A percentile compares a stretch with the other conserved stretches of the same genome.
Evolutionary conservation across 2,113 vertebrate genomes (phyloP).

Genomic region (Mesoclemmys tuberculata): DNA sequence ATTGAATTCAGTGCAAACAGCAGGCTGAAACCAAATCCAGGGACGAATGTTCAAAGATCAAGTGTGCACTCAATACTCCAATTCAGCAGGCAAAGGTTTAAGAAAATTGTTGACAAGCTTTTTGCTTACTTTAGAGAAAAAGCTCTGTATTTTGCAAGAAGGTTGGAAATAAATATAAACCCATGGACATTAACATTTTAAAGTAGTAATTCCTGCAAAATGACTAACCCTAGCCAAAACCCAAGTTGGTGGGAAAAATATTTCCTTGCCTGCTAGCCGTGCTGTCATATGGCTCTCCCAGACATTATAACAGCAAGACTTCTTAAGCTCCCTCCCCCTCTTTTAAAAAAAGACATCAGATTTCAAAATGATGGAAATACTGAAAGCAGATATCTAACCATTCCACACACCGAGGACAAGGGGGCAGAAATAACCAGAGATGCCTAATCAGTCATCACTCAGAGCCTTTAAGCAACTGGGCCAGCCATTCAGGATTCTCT

Average conservation of each 20-base stretch:
- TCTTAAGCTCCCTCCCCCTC: background rate
- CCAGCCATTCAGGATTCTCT: background rate
- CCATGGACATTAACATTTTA: background rate
- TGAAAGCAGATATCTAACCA: background rate
- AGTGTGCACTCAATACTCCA: slow-evolving; percentile 72
- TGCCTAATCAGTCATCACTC: background rate
- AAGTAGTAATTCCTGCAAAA: background rate
- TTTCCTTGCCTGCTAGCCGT: background rate
- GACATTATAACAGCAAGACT: background rate
- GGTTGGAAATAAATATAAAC: background rate
- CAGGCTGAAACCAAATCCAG: slow-evolving; percentile 74
- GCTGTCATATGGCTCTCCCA: background rate
- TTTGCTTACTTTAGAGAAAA: background rate
- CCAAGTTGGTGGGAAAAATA: background rate
- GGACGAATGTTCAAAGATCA: slow-evolving; percentile 78
- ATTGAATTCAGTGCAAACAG: background rate
- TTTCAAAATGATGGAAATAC: background rate
- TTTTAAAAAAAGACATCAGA: background rate
- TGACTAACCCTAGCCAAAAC: background rate
- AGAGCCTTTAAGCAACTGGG: background rate
- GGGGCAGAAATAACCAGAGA: background rate
- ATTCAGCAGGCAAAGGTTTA: slow-evolving; percentile 68
- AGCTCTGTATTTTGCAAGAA: slow-evolving; percentile 25
- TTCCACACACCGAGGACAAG: background rate
- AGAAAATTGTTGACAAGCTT: background rate